Base-by-base conservation (phyloP, 2,888 invertebrate species). In the Thysanoteuthis rhombus region DNA sequence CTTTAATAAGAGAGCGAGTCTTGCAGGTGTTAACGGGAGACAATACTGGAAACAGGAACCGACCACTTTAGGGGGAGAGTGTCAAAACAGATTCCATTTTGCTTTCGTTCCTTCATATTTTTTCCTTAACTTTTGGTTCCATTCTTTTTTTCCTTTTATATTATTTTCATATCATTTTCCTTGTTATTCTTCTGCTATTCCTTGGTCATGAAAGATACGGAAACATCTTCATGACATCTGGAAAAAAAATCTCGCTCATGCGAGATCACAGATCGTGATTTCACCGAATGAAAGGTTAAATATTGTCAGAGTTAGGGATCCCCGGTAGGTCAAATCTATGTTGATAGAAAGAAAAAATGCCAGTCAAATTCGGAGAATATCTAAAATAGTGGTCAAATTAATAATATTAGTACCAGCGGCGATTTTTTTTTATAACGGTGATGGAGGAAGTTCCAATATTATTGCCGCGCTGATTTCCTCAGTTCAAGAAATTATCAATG, bases 71-170 rank as follows among this genome's bases (percentile, higher is more conserved):
- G 75, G 25, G 75, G n/a, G n/a, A 36, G 75, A 75, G 75, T 75
- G 75, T 75, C 75, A 75, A 75, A 75, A 75, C 75, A 75, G 75
- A 75, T n/a, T 75, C 75, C 75, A 75, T 75, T 75, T 75, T 75
- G 75, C 75, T n/a, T n/a, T 75, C 75, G 75, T 75, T 75, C 75
- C n/a, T 75, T n/a, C n/a, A 75, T 75, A n/a, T 75, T 75, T 75
- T 75, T 75, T 75, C 36, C n/a, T 25, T 25, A 25, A 25, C 6
- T 25, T 52, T 25, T 4, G 25, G 12, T n/a, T n/a, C 19, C 16
- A 0, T 36, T n/a, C 1, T 36, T 75, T 25, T 4, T 36, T n/a
- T 36, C n/a, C 16, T 75, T 75, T 75, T 75, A 8, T 75, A n/a
- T 75, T 25, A n/a, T 16, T 75, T n/a, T 75, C n/a, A n/a, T 75